Conservation (phyloP, 2,113 vertebrate species). For the Trinectes maculatus region DNA sequence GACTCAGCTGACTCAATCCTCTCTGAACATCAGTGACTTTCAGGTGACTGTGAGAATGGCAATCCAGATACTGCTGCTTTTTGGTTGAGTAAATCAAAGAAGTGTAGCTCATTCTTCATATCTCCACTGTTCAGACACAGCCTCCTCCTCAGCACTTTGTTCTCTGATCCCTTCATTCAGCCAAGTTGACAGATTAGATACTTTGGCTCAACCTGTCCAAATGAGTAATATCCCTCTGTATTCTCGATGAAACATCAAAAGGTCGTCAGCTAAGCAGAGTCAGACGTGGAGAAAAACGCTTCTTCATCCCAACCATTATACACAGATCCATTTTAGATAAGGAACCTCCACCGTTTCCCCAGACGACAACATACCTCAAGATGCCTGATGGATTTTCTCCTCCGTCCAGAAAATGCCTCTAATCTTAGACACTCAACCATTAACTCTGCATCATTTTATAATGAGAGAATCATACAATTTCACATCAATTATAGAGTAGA, state of each 20-base stretch:
- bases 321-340: conserved; percentile 53
- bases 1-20: too few relatives aligned
- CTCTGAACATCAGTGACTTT: too few relatives aligned
- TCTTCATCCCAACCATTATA: conserved; percentile 29
- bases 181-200: conserved; percentile 10
- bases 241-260: conserved; percentile 42
- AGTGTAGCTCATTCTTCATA: background rate
- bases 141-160: background rate
- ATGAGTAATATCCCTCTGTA: conserved; percentile 30
- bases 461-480: conserved; percentile 4
- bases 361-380: conserved; percentile 4
- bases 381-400: conserved; percentile 9
- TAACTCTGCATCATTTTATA: conserved; percentile 19
- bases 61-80: conserved; percentile 1
- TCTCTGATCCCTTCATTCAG: conserved; percentile 13
- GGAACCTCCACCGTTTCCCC: conserved; percentile 19
- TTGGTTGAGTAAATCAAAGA: conserved; percentile 3
- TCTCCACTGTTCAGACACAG: background rate
- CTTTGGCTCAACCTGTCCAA: conserved; percentile 10
- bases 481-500: conserved; percentile 7
- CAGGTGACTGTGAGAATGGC: conserved; percentile 1
- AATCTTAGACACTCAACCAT: conserved; percentile 10
- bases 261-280: conserved; percentile 8
- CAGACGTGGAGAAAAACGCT: conserved; percentile 21
- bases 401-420: background rate